These are phyloP conservation scores for Condylura cristata DNA, from an alignment of 2,113 vertebrate genomes.

Conservation along the genomic window DNA sequence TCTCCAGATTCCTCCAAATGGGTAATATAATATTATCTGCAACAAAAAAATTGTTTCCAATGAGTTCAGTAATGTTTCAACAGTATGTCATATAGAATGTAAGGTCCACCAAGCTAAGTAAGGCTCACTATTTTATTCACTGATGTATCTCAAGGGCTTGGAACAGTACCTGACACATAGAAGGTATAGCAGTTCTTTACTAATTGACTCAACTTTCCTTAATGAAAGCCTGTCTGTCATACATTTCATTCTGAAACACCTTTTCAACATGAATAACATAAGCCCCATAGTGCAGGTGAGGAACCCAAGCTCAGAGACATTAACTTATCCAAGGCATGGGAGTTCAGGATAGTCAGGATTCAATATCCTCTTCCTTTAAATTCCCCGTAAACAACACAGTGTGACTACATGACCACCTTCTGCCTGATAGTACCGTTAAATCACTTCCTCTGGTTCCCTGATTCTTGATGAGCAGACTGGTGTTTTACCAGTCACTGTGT, in stretches of 20 bases:
- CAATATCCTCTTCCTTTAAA: background rate
- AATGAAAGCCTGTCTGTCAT: background rate
- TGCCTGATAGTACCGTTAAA: background rate
- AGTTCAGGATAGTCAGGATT: background rate
- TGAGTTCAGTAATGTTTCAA: background rate
- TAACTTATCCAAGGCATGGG: background rate
- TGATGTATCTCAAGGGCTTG: background rate
- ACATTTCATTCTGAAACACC: background rate
- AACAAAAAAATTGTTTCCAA: background rate
- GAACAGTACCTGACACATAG: background rate
- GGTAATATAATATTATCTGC: background rate
- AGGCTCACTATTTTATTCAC: background rate
- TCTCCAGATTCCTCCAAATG: background rate
- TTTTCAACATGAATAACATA: background rate
- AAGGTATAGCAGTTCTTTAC: background rate
- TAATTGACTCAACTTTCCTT: background rate
- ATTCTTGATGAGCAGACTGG: background rate
- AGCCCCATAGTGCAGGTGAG: background rate
- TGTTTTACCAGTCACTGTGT: background rate
- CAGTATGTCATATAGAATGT: background rate
- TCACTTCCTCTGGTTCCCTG: background rate
- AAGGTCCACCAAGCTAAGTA: background rate
- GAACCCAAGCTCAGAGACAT: background rate
- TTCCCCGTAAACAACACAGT: background rate
- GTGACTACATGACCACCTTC: fast-evolving